Evolutionary conservation across 2,113 vertebrate genomes (phyloP).

Genomic region (Seriola quinqueradiata): DNA sequence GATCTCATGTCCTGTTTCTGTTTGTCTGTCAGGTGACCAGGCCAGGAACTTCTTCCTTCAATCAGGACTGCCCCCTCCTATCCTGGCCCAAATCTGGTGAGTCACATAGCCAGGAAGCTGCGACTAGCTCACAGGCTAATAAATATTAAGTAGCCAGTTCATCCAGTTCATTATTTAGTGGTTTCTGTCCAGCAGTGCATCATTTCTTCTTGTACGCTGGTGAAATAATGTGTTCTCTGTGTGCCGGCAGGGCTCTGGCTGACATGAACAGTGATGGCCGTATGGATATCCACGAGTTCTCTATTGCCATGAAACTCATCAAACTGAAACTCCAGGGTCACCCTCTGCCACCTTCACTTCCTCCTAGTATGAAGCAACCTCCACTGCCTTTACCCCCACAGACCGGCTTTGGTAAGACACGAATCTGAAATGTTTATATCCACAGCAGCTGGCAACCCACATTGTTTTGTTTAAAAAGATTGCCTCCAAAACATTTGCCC

Average conservation of each 20-base stretch:
- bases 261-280: constrained; percentile 98
- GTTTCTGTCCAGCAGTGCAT: background rate
- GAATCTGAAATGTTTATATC: too few species aligned
- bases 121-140: background rate
- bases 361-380: constrained; percentile 93
- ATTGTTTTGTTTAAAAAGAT: background rate
- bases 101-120: constrained; percentile 52
- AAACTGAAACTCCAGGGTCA: constrained; percentile 98
- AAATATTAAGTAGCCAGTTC: background rate
- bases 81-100: constrained; percentile 99
- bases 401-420: constrained; percentile 89
- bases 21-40: constrained; percentile 91
- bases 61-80: constrained; percentile 95
- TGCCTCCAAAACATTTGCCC: background rate
- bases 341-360: constrained; percentile 91
- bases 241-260: constrained; percentile 91
- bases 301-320: constrained; percentile 99
- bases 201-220: background rate
- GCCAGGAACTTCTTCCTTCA: constrained; percentile 99
- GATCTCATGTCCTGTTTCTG: constrained; percentile 25
- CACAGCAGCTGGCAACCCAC: background rate
- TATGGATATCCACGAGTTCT: constrained; percentile 98
- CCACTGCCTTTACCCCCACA: constrained; percentile 87
- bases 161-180: background rate
- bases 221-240: background rate